Percentiles rank a stretch among this genome's conserved stretches.
These are phyloP conservation scores for Phrixothrix hirtus DNA, from an alignment of 2,888 invertebrate species.

Conservation along the genomic window DNA sequence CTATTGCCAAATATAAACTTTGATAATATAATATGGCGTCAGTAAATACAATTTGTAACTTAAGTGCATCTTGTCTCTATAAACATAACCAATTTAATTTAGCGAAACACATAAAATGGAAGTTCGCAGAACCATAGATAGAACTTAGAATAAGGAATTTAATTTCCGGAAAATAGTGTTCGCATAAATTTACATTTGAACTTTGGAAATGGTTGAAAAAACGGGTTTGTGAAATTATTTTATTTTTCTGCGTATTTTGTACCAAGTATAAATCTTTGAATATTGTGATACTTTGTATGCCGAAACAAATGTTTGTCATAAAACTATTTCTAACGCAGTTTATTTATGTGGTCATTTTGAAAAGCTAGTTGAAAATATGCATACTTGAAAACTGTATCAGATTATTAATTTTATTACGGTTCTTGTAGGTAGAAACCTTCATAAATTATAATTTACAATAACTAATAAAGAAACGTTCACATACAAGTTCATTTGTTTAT, in stretches of 20 bases:
- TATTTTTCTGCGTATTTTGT: neutral
- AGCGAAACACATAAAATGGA: slow-evolving; percentile 41
- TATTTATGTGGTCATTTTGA: slow-evolving; percentile 19
- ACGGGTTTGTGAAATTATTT: neutral
- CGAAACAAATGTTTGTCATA: slow-evolving; percentile 19
- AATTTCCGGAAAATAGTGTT: slow-evolving; percentile 42
- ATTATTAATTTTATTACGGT: slow-evolving; percentile 30
- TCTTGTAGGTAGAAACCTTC: slow-evolving; percentile 23
- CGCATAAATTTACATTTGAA: slow-evolving; percentile 40
- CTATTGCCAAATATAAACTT: slow-evolving; percentile 31
- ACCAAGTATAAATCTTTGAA: neutral
- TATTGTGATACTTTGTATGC: neutral
- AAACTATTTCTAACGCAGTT: slow-evolving; percentile 27
- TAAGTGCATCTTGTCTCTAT: slow-evolving; percentile 35
- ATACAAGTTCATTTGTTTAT: no score
- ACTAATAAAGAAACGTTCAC: neutral
- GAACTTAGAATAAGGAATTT: slow-evolving; percentile 30
- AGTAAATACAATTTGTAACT: slow-evolving; percentile 30
- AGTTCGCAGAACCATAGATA: slow-evolving; percentile 29
- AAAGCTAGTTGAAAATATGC: no score
- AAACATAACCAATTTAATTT: slow-evolving; percentile 45
- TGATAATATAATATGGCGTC: slow-evolving; percentile 31
- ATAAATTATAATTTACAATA: slow-evolving; percentile 5
- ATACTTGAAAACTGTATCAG: no score
- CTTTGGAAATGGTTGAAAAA: neutral